These are phyloP conservation scores for Protobothrops mucrosquamatus DNA, from an alignment of 2,113 vertebrate genomes.

Conservation along the genomic window DNA sequence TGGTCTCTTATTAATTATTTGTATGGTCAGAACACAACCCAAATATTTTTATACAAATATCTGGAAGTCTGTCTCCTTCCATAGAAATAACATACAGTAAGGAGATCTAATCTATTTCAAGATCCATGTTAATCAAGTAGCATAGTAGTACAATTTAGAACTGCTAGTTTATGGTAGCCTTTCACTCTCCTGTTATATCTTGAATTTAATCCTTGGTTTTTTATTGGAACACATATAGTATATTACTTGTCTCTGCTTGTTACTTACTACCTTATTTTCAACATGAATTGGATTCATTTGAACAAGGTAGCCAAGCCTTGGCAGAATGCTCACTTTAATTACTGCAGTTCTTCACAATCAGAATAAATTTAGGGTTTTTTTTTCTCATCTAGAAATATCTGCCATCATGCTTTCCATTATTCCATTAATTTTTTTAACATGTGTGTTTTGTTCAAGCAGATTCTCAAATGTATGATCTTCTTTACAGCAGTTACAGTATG, in stretches of 20 bases:
- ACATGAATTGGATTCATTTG: neutral
- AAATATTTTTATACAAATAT: neutral
- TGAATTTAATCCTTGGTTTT: neutral
- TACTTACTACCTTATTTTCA: neutral
- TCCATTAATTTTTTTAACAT: neutral
- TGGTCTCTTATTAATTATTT: neutral
- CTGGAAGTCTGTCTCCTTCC: neutral
- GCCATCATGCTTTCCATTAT: neutral
- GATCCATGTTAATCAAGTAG: neutral
- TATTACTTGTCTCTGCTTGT: neutral
- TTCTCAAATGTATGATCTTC: neutral
- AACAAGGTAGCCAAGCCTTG: neutral
- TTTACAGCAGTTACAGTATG: neutral
- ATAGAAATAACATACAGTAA: neutral
- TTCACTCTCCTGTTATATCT: neutral
- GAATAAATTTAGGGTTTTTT: neutral
- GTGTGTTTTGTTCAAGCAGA: neutral
- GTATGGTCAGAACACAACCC: neutral
- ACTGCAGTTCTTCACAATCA: neutral
- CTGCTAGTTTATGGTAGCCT: neutral
- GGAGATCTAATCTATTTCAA: neutral
- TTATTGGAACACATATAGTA: neutral
- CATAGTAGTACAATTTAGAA: neutral
- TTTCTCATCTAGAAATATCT: neutral
- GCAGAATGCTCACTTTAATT: neutral